Base-by-base conservation (phyloP, 2,888 invertebrate genomes). In the Drosophila kuntzei region DNA sequence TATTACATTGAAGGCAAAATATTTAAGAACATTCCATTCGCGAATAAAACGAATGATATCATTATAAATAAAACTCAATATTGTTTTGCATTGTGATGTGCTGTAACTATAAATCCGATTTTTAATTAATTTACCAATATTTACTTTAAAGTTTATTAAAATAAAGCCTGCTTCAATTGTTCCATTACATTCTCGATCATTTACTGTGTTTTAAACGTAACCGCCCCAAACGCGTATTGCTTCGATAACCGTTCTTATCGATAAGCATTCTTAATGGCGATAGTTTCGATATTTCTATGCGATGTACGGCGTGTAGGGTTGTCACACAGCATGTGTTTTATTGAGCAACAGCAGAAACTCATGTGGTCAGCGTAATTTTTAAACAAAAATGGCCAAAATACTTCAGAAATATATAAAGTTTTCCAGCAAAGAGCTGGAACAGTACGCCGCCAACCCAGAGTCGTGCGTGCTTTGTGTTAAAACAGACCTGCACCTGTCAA, bases 391-490 rank as follows among this genome's bases (percentile, higher is more conserved):
- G 92, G 80, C 87, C 0, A 91, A 88, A 85, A 81, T 90, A 53
- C 79, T 91, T 25, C 90, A 90, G 51, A 90, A 91, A 66, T 91
- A 91, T 51, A 79, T 90, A 1, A 91, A 91, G 72, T 93, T 93
- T 57, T 91, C 92, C 1, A 79, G 85, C 16, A 80, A 90, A 44
- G 93, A 94, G 76, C 84, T 95, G 39, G 90, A 92, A 8, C 90
- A 91, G n/a, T 93, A 94, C 49, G 80, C 92, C 1, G 90, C 93
- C 54, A 92, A 93, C 18, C 90, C 92, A 14, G 93, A 93, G 29
- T 93, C 94, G 0, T 93, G 93, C 72, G 94, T 95, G 1, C 90
- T 88, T 57, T 90, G 91, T 71, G 87, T 93, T 4, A 93, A 93
- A 69, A 90, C 90, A 18, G 86, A 91, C 3, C 91, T 93, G 69